These are phyloP conservation scores for Coracias cyanogaster DNA, from an alignment of 2,797 vertebrate species.

Conservation along the genomic window DNA sequence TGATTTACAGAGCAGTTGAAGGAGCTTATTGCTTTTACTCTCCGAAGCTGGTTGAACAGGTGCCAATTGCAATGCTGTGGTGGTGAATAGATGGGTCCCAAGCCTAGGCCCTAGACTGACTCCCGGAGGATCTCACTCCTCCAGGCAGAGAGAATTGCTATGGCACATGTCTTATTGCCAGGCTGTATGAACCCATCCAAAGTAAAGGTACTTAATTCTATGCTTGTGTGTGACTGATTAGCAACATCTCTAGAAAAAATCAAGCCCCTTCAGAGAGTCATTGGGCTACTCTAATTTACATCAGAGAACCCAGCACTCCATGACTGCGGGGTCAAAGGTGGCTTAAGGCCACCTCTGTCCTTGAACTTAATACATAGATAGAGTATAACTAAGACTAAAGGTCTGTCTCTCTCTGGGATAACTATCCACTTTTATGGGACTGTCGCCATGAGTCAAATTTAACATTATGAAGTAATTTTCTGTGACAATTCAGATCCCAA, in stretches of 20 bases:
- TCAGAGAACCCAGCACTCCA: background rate
- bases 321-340: background rate
- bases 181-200: background rate
- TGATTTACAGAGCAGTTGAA: background rate
- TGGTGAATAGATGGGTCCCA: background rate
- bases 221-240: background rate
- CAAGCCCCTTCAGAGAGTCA: background rate
- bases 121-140: background rate
- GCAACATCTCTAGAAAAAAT: background rate
- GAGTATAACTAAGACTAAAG: background rate
- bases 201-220: background rate
- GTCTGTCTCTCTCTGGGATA: background rate
- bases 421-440: conserved; percentile 10
- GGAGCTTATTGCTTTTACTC: background rate
- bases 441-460: conserved; percentile 11
- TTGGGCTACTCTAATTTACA: background rate
- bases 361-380: background rate
- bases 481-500: background rate
- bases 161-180: background rate
- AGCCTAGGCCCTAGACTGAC: background rate
- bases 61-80: background rate
- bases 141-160: background rate
- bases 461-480: conserved; percentile 36
- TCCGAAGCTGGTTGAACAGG: background rate
- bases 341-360: conserved; percentile 11